Conservation (phyloP, 2,888 invertebrate species). For the Girardia tigrina region DNA sequence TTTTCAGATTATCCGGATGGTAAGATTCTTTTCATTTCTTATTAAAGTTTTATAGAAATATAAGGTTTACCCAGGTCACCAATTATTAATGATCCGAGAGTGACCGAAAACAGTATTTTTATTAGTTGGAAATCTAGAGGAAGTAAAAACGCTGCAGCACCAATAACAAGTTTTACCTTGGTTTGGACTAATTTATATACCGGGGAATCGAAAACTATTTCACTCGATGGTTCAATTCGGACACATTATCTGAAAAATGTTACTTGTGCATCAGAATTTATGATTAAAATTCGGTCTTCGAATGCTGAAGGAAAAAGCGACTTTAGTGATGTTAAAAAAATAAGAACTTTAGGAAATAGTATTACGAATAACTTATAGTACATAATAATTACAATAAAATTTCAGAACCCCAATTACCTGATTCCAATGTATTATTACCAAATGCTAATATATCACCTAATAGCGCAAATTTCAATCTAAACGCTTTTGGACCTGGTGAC, state of each 20-base stretch:
- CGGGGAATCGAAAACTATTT: neutral
- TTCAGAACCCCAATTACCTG: too few species aligned
- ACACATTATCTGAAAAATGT: neutral
- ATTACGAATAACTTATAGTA: neutral
- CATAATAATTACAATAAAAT: too few species aligned
- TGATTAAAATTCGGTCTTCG: neutral
- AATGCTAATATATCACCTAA: neutral
- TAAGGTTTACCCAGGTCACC: neutral
- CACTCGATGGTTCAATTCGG: neutral
- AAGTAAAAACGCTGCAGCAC: neutral
- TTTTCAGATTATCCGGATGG: neutral
- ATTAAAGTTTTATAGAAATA: neutral
- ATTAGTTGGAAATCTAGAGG: neutral
- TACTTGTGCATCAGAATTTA: neutral
- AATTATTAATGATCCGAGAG: neutral
- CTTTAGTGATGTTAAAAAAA: neutral
- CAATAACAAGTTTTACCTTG: neutral
- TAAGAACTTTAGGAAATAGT: neutral
- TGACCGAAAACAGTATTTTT: slow-evolving; percentile 23
- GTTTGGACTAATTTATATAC: neutral
- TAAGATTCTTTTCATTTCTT: neutral
- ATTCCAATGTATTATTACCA: neutral
- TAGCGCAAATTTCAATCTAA: neutral
- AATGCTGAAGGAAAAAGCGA: neutral
- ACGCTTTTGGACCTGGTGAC: neutral